Evolutionary conservation across 2,113 vertebrate genomes (phyloP), one percentile per base, ranked within the genome.

Genomic region (Thymallus thymallus): DNA sequence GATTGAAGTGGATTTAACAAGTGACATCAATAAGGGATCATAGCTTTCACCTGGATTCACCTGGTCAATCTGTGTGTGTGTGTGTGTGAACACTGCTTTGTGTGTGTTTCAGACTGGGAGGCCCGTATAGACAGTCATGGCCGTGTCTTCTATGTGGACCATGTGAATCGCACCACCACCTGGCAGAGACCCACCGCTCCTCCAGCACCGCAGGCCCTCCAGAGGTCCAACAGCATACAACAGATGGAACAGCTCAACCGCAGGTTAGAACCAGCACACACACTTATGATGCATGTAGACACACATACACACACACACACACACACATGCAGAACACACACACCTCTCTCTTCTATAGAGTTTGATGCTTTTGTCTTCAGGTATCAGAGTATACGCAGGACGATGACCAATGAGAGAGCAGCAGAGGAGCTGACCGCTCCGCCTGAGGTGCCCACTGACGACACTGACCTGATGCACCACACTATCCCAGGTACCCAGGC

Each of bases 201-300:
- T 7, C 94, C 96, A 0, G 94, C 96, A 64, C 93, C 93, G 0
- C 95, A 97, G 90, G 94, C 95, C 67, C 94, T 97, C 45, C 96
- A 97, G 91, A 94, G 96, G 71, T 97, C 96, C 13, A 95, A 94
- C 86, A 98, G 95, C 77, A 96, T 96, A 18, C 96, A 97, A 87
- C 96, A 98, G 76, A 98, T 98, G 95, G 96, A 98, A 78, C 97
- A 98, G 90, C 92, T 98, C 75, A 98, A 98, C 88, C 94, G 96
- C 81, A 93, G 96, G 96, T 98, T 13, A 22, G 67, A 10, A 35
- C 13, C 45, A 67, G 22, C 26, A 20, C 62, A 69, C 65, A 56
- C 26, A 73, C 78, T 64, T 41, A 58, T 6, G 18, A 6, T 14
- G 7, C 5, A 29, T 13, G 32, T 29, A 23, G 6, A 63, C 10